A percentile compares a stretch with the other conserved stretches of the same genome.
phyloP scores from a whole-genome alignment of 2,797 vertebrate genomes.

The Apodemus agrarius region DNA sequence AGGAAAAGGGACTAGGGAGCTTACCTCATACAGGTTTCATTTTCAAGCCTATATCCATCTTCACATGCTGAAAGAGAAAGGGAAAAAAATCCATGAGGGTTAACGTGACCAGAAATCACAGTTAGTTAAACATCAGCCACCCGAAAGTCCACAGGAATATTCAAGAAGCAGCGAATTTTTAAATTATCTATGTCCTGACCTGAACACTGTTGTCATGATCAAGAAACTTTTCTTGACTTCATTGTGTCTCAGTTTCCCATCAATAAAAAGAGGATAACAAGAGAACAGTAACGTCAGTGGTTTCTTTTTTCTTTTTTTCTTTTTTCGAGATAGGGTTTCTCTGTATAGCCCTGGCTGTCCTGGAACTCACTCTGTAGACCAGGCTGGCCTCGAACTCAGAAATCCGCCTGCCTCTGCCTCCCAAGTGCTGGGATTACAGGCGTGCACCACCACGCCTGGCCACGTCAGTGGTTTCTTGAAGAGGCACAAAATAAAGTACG shows the following conservation, averaged over 20 bases:
- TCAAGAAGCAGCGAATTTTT: slow-evolving; percentile 5
- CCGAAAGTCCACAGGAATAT: neutral
- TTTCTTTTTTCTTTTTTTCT: too few species aligned
- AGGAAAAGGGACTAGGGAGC: slow-evolving; percentile 48
- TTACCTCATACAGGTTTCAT: slow-evolving; percentile 95
- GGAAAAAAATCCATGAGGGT: slow-evolving; percentile 71
- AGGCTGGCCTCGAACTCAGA: too few species aligned
- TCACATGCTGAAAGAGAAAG: slow-evolving; percentile 91
- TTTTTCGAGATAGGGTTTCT: too few species aligned
- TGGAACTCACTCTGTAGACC: too few species aligned
- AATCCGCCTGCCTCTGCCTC: too few species aligned
- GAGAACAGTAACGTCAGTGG: neutral
- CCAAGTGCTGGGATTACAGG: too few species aligned
- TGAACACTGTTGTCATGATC: neutral
- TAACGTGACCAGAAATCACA: neutral
- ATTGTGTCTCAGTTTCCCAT: neutral
- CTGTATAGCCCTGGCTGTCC: too few species aligned
- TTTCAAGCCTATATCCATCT: slow-evolving; percentile 95
- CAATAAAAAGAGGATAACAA: neutral
- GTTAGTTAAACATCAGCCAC: neutral
- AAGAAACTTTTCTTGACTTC: slow-evolving; percentile 27
- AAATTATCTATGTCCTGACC: neutral
- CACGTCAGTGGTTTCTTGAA: neutral
- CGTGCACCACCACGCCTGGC: too few species aligned
- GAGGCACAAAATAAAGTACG: neutral